Base-by-base conservation (phyloP, 2,113 vertebrate species). In the Puffinus mauretanicus region DNA sequence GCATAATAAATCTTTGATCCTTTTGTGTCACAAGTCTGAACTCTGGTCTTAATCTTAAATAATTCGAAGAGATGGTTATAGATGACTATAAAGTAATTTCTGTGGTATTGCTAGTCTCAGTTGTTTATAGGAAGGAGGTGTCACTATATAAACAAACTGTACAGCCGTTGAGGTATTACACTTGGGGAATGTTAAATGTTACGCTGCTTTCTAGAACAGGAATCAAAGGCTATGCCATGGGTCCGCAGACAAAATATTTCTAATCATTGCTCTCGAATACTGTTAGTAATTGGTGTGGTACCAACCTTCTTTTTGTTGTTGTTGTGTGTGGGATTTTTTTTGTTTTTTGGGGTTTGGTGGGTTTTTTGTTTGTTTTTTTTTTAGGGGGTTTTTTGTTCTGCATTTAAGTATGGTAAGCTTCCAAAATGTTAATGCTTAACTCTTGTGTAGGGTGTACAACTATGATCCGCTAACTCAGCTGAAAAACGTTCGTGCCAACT, bases 381-480 rank as follows among this genome's bases (percentile, higher is more conserved):
- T 49, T 49, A 16, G 10, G 13, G 10, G 18, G 6, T 13, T 18
- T 7, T 38, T 67, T 42, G 20, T 12, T 60, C 46, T 64, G 2
- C 2, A 24, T 51, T 71, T 55, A 60, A 9, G 6, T 47, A n/a
- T 34, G n/a, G 19, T 18, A 70, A 86, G 20, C 13, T 80, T 88
- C 61, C 54, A 69, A 47, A 66, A 71, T 29, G 19, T 47, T 77
- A 10, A 52, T 2, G 60, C 85, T 67, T 47, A 38, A 17, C 76
- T 82, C 86, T 94, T 96, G 44, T 95, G 34, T 93, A 99, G 99
- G 94, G 94, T 99, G 13, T 99, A 99, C 95, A 99, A 99, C 98
- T 99, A 99, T 7, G 99, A 99, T 20, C 99, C 99, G 0, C 62
- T 99, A 62, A 99, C 98, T 40, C 98, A 98, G 10, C 96, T 99